phyloP scores from a whole-genome alignment of 1,140 invertebrate genomes.

The Agrypnia vestita region DNA sequence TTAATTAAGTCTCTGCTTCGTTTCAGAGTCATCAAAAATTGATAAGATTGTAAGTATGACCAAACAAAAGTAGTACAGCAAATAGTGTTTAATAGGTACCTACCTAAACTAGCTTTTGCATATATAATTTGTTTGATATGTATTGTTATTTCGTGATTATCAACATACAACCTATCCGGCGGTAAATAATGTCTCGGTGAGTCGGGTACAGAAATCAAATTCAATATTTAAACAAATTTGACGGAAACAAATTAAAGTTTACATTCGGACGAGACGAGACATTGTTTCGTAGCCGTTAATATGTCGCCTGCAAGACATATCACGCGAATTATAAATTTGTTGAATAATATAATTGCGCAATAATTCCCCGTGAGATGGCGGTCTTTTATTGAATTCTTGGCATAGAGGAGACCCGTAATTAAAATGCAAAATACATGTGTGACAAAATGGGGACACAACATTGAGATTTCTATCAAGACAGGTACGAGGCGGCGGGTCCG shows the following conservation, averaged over 20 bases:
- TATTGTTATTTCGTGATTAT: background rate
- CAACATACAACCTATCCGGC: background rate
- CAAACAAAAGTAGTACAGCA: no score
- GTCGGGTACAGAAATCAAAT: background rate
- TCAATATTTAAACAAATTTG: background rate
- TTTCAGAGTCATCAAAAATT: no score
- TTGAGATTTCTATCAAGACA: conserved; percentile 34
- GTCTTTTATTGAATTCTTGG: conserved; percentile 41
- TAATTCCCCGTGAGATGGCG: conserved; percentile 5
- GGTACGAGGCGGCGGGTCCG: background rate
- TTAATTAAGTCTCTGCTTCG: no score
- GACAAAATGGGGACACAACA: conserved; percentile 37
- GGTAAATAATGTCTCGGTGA: background rate
- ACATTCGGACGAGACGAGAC: background rate
- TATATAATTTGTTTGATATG: no score
- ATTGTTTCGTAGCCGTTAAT: background rate
- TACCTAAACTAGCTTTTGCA: no score
- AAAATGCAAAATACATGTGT: conserved; percentile 33
- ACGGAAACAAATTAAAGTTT: background rate
- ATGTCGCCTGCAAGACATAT: background rate
- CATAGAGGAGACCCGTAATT: conserved; percentile 24
- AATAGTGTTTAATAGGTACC: no score
- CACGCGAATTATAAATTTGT: conserved; percentile 13
- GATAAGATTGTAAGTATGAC: no score
- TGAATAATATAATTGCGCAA: conserved; percentile 8